These are phyloP conservation scores for Aphidoletes aphidimyza DNA, from an alignment of 2,888 invertebrate genomes.

Conservation along the genomic window DNA sequence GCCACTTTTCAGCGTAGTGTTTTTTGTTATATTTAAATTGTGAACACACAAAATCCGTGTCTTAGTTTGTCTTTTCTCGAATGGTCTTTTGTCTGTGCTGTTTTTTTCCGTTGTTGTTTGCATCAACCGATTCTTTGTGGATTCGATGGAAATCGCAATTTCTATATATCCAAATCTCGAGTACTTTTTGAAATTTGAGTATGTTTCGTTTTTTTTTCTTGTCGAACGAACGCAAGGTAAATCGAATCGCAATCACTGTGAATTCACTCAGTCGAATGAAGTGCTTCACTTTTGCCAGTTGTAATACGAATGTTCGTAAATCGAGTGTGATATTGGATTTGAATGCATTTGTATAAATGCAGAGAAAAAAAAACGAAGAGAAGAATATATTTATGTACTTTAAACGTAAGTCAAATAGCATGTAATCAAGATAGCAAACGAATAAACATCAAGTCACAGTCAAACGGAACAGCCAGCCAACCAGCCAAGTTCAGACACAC, in stretches of 20 bases:
- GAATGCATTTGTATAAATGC: background rate
- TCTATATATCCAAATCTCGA: background rate
- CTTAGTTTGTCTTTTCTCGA: constrained; percentile 20
- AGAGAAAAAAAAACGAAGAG: too few relatives aligned
- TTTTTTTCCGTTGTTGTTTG: background rate
- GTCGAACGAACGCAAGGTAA: background rate
- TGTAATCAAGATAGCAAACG: background rate
- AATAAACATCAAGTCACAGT: constrained; percentile 23
- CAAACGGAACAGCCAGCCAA: background rate
- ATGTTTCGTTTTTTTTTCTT: background rate
- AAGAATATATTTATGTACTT: too few relatives aligned
- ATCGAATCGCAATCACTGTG: background rate
- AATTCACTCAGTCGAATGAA: background rate
- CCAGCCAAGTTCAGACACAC: too few relatives aligned
- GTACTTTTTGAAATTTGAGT: constrained; percentile 19
- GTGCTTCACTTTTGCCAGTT: too few relatives aligned
- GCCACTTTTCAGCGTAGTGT: background rate
- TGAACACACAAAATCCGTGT: constrained; percentile 38
- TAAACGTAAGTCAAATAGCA: constrained; percentile 13
- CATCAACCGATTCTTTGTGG: background rate
- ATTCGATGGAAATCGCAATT: background rate
- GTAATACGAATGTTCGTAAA: background rate
- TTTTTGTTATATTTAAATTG: constrained; percentile 1
- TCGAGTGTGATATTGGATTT: constrained; percentile 49
- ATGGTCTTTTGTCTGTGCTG: background rate